Percentiles rank a stretch among this genome's conserved stretches.
Evolutionary conservation across 2,888 invertebrate species (phyloP).

Genomic region (Hirtodrosophila cameraria): DNA sequence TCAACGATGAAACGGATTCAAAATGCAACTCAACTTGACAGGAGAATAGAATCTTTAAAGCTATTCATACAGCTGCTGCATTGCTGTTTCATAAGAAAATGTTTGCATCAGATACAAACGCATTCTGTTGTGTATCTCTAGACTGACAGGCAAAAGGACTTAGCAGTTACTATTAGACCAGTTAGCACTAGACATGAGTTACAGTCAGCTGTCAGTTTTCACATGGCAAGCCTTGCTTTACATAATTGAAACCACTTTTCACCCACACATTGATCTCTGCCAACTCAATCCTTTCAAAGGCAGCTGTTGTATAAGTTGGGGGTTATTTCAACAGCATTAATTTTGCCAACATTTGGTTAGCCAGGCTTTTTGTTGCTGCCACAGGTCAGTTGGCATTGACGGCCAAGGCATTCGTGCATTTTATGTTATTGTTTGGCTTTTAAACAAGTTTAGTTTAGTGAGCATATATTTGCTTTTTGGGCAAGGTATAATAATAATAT

Average conservation of each 20-base stretch:
- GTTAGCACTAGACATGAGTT: constrained; percentile 3
- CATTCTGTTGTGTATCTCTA: background rate
- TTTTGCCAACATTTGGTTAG: constrained; percentile 15
- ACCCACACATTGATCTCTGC: no score
- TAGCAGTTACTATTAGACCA: background rate
- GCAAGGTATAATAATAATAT: constrained; percentile 18
- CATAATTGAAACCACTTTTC: constrained; percentile 48
- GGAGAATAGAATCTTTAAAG: background rate
- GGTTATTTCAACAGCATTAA: background rate
- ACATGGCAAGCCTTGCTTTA: constrained; percentile 36
- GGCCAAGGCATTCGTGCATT: background rate
- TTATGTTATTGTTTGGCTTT: background rate
- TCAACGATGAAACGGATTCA: background rate
- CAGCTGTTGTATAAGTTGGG: background rate
- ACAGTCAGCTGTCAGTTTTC: constrained; percentile 45
- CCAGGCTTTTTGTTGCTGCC: background rate
- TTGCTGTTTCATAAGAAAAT: no score
- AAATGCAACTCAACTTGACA: background rate
- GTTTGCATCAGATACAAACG: no score
- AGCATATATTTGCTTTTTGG: constrained; percentile 8
- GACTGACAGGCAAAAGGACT: background rate
- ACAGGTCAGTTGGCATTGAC: constrained; percentile 19
- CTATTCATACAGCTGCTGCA: background rate
- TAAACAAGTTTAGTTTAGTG: constrained; percentile 5
- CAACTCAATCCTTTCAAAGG: no score